Base-by-base conservation (phyloP, 2,113 vertebrate genomes). In the Marmota monax region DNA sequence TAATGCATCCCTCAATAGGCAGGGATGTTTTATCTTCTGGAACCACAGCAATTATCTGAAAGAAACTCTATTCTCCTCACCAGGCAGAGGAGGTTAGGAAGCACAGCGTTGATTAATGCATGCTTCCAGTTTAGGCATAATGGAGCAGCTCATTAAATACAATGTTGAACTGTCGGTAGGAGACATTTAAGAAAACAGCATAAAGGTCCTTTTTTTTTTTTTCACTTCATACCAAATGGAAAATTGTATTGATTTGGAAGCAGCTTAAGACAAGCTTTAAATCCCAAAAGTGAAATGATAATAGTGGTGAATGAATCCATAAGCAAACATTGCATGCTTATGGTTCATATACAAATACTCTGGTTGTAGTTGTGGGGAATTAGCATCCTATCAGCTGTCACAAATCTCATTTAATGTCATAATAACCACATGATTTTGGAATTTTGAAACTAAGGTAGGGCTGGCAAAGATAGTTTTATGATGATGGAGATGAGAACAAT, bases 241-340 rank as follows among this genome's bases (percentile, higher is more conserved):
- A 96, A 39, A 69, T 51, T 8, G 63, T 87, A 79, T 48, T 88
- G 61, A 94, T 69, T 65, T 89, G 2, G 78, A 92, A 90, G 67
- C 77, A 86, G 80, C 12, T 85, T 85, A 72, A 94, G 65, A 80
- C 79, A 85, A 84, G 4, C 7, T 85, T 90, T 77, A 61, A 91
- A 45, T 91, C 2, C 94, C 77, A 61, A 39, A 73, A 56, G 51
- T 16, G 12, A 37, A 74, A 82, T 73, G 29, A 76, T 88, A 34
- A 74, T 61, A 39, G 42, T 53, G 79, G 27, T 48, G 51, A 51
- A 61, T 58, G 51, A 85, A 67, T 90, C 61, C 37, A 25, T 53
- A 63, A 74, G 17, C 32, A 61, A 37, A 65, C 63, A 29, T 74
- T 93, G 4, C 29, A 67, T 53, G 48, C 25, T 90, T 92, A n/a